Base-by-base conservation (phyloP, 2,113 vertebrate genomes). In the Hippocampus zosterae region DNA sequence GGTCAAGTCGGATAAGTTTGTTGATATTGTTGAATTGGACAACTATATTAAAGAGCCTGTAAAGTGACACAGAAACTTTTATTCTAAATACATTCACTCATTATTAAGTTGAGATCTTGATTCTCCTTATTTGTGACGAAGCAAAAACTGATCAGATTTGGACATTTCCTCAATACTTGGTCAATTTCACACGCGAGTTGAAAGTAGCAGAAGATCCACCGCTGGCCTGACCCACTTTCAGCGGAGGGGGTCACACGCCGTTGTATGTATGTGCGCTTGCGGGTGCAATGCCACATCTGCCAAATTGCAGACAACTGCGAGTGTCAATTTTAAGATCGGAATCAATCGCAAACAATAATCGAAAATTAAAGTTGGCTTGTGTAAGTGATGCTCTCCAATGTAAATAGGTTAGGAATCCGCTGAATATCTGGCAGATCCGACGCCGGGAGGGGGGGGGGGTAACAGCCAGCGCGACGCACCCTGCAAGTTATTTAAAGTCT, bases 401-500 rank as follows among this genome's bases (percentile, higher is more conserved):
- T 50, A 86, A 85, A 76, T 86, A 67, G 84, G 81, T 86, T 72
- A 78, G 68, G 46, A 71, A 80, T 81, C 74, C 80, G 73, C 71
- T 75, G 48, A 50, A 66, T 73, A 76, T 74, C 69, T 73, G 53
- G 68, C 68, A 60, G 75, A 64, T 69, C 75, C 78, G 75, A 81
- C 73, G 71, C 68, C n/a, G n/a, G n/a, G n/a, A n/a, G n/a, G n/a
- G n/a, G n/a, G n/a, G n/a, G 76, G 74, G 83, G 70, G 71, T 74
- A 72, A 37, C 64, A 13, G 78, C 55, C 18, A 29, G n/a, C 75
- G 59, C 68, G 53, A 68, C 23, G n/a, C 11, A 69, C 70, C 66
- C 70, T 68, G 67, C 15, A 27, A 86, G 85, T 85, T 90, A 86
- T 88, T 87, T 90, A 83, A 85, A 86, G 87, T 73, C 67, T 10